These are phyloP conservation scores for Lagocephalus sceleratus DNA, from an alignment of 2,797 vertebrate species.

Conservation along the genomic window DNA sequence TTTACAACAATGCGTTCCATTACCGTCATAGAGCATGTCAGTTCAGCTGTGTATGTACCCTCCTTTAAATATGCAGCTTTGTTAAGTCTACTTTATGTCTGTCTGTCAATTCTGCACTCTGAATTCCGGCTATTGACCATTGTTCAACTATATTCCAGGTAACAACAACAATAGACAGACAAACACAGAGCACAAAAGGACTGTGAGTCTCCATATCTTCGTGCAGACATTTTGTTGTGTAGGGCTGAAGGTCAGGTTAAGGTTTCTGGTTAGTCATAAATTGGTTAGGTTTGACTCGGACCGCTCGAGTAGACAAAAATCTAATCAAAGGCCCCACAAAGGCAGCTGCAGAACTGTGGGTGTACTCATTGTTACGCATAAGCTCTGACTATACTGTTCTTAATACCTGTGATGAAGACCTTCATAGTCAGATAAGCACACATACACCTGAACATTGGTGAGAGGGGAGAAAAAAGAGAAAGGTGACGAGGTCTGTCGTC, in stretches of 20 bases:
- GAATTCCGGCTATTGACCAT: constrained; percentile 12
- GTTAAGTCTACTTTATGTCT: not conserved
- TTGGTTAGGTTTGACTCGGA: too few species aligned
- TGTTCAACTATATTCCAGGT: constrained; percentile 3
- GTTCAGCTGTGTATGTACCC: too few species aligned
- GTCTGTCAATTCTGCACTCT: not conserved
- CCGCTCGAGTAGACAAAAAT: too few species aligned
- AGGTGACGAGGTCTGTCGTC: constrained; percentile 25
- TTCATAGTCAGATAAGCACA: not conserved
- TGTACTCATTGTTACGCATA: too few species aligned
- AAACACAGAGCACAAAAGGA: constrained; percentile 1
- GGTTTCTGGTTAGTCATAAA: too few species aligned
- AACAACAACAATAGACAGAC: constrained; percentile 9
- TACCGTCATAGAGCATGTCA: too few species aligned
- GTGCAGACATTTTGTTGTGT: too few species aligned
- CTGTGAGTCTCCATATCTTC: not conserved
- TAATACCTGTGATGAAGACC: not conserved
- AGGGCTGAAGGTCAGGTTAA: too few species aligned
- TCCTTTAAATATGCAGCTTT: not conserved
- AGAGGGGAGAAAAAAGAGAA: constrained; percentile 14
- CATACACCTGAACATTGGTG: not conserved
- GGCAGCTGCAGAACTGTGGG: too few species aligned
- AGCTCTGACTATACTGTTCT: not conserved
- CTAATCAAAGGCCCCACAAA: too few species aligned
- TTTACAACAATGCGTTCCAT: too few species aligned